Conservation (phyloP, 2,888 invertebrate genomes). For the Glomeris marginata region DNA sequence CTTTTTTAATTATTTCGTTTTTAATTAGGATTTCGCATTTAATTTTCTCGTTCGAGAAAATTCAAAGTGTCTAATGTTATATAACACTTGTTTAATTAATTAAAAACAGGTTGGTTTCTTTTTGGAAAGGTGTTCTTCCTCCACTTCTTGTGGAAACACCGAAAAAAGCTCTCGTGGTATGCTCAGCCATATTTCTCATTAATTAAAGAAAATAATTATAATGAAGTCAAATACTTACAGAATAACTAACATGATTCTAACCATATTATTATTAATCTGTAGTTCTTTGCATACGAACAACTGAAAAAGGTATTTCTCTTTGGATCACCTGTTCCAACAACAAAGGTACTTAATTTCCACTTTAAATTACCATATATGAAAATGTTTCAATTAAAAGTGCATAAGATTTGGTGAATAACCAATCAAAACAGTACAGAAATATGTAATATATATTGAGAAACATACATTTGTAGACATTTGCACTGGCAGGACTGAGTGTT, state of each 20-base stretch:
- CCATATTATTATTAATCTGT: not conserved
- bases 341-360: slow-evolving; percentile 43
- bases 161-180: slow-evolving; percentile 80
- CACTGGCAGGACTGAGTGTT: slow-evolving; percentile 72
- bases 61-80: too few species aligned
- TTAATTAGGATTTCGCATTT: too few species aligned
- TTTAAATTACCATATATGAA: too few species aligned
- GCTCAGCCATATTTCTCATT: too few species aligned
- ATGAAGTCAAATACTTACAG: slow-evolving; percentile 26
- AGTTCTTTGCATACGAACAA: slow-evolving; percentile 84
- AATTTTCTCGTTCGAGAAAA: too few species aligned
- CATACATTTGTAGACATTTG: slow-evolving; percentile 53
- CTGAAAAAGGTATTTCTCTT: slow-evolving; percentile 74
- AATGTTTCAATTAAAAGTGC: too few species aligned
- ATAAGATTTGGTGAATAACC: too few species aligned
- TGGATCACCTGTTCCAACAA: slow-evolving; percentile 55
- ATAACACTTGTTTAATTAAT: too few species aligned
- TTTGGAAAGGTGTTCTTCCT: slow-evolving; percentile 87
- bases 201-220: slow-evolving; percentile 5
- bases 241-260: not conserved
- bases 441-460: not conserved
- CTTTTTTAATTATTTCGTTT: too few species aligned
- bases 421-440: too few species aligned
- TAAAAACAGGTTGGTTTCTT: slow-evolving; percentile 46
- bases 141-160: slow-evolving; percentile 90